These are phyloP conservation scores for Acropora yongei DNA, from an alignment of 64 coral and sea anemone species.

Conservation along the genomic window DNA sequence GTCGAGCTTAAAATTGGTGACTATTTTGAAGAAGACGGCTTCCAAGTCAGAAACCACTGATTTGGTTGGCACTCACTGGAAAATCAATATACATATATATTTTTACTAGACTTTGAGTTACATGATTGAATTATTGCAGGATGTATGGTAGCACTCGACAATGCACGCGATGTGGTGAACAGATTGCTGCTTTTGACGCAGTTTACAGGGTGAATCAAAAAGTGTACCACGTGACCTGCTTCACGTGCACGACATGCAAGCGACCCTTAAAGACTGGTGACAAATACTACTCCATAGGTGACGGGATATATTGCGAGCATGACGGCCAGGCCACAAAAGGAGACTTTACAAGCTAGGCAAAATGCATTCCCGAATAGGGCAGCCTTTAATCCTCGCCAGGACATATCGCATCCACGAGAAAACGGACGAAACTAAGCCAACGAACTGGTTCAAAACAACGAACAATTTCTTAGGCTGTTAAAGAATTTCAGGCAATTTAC, in stretches of 20 bases:
- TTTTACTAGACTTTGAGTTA: too few relatives aligned
- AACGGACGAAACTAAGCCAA: neutral
- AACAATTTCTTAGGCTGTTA: neutral
- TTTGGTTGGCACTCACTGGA: too few relatives aligned
- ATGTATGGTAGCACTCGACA: neutral
- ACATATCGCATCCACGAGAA: too few relatives aligned
- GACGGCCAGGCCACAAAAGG: neutral
- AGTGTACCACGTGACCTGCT: slow-evolving; percentile 25
- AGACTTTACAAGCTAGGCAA: neutral
- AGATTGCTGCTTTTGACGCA: slow-evolving; percentile 5
- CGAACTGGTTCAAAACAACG: neutral
- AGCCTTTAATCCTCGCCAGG: too few relatives aligned
- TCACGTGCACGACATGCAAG: slow-evolving; percentile 12
- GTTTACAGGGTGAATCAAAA: neutral
- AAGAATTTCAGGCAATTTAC: too few relatives aligned
- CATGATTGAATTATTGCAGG: neutral
- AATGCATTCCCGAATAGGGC: too few relatives aligned
- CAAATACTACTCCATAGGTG: slow-evolving; percentile 19
- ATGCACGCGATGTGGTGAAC: slow-evolving; percentile 10
- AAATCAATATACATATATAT: too few relatives aligned
- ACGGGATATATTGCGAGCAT: slow-evolving; percentile 1
- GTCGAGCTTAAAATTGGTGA: too few relatives aligned
- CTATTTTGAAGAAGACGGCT: too few relatives aligned
- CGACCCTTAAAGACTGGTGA: slow-evolving; percentile 29
- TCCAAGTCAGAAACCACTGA: too few relatives aligned